Conservation (phyloP, 2,113 vertebrate species). For the Eptesicus fuscus region DNA sequence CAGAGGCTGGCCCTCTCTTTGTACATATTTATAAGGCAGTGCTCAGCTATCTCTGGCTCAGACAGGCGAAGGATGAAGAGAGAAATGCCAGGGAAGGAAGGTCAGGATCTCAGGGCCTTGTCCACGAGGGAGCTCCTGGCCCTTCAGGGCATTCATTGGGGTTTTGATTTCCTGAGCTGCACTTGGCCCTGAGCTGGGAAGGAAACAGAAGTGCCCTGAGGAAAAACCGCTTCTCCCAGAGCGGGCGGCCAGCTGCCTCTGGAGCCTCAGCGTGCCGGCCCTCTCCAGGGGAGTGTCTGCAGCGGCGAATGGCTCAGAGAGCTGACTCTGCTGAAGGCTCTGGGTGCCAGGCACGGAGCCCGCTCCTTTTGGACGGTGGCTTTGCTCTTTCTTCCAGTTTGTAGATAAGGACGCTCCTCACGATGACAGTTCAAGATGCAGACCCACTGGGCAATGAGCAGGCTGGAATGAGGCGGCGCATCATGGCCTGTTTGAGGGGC, state of each 20-base stretch:
- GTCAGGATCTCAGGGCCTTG: background rate
- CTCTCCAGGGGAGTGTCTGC: background rate
- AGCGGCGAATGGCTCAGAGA: fast-evolving
- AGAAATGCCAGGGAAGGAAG: background rate
- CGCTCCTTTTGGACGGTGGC: fast-evolving
- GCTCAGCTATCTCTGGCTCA: background rate
- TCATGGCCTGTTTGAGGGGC: background rate
- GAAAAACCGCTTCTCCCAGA: background rate
- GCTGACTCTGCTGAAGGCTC: no score
- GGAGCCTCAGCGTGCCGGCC: background rate
- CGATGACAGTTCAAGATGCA: fast-evolving
- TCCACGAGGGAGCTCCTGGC: background rate
- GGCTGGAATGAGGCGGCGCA: background rate
- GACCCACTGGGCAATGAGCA: fast-evolving
- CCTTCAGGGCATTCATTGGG: background rate
- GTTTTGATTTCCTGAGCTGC: background rate
- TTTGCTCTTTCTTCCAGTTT: fast-evolving
- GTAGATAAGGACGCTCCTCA: background rate
- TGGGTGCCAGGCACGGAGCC: fast-evolving
- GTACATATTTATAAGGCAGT: background rate
- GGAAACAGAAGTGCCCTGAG: background rate
- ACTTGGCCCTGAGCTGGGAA: background rate
- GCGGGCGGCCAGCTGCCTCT: fast-evolving
- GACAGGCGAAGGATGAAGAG: background rate
- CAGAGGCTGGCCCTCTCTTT: background rate